Evolutionary conservation across 2,888 invertebrate genomes (phyloP).

Genomic region (Sialis fuliginosa): DNA sequence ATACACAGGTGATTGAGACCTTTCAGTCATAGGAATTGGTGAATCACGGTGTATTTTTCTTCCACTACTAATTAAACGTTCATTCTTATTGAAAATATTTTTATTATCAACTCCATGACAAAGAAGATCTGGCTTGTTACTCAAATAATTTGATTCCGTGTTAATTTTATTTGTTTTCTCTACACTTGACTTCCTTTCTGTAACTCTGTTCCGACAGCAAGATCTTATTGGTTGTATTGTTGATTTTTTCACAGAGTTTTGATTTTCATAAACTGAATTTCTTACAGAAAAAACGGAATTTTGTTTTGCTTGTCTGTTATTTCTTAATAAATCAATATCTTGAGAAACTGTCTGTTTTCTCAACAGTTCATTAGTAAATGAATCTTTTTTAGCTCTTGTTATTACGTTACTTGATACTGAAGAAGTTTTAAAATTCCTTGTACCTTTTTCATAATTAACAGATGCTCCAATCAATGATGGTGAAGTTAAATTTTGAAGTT

Average conservation of each 20-base stretch:
- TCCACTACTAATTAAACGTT: background rate
- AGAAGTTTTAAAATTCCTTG: too few relatives aligned
- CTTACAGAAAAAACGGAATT: background rate
- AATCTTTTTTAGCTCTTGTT: too few relatives aligned
- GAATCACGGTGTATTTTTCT: conserved; percentile 3
- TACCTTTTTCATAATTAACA: background rate
- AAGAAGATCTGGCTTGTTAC: too few relatives aligned
- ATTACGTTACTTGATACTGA: too few relatives aligned
- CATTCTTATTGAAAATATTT: too few relatives aligned
- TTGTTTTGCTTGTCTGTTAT: background rate
- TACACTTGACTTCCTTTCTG: too few relatives aligned
- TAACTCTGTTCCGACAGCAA: background rate
- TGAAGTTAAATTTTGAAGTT: conserved; percentile 3
- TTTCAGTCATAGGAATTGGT: conserved; percentile 6
- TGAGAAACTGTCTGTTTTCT: background rate
- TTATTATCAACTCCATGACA: too few relatives aligned
- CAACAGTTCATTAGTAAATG: background rate
- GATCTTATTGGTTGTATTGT: background rate
- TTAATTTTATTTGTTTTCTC: too few relatives aligned
- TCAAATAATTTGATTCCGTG: too few relatives aligned
- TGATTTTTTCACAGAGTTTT: background rate
- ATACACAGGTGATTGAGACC: conserved; percentile 17
- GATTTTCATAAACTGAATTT: background rate
- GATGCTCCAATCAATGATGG: conserved; percentile 8
- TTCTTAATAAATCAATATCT: background rate